Base-by-base conservation (phyloP, 1,140 invertebrate genomes). In the Nasonia longicornis region DNA sequence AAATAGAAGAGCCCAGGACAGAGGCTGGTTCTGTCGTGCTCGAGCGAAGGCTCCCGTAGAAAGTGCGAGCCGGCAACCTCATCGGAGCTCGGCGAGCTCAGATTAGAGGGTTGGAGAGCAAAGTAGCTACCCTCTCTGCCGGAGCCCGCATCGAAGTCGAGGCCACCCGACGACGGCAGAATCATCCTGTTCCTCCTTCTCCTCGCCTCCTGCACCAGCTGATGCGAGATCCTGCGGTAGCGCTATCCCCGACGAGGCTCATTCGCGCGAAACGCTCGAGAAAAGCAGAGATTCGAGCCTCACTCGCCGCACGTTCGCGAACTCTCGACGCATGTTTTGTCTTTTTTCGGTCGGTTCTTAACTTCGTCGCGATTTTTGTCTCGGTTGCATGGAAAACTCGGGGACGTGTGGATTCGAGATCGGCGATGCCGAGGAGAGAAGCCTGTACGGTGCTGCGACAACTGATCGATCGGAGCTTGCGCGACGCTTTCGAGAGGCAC, bases 391-490 rank as follows among this genome's bases (percentile, higher is more conserved):
- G 1, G 45, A 12, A 14, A 14, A 22, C n/a, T 20, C 63, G 63
- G 20, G 2, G 11, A 48, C 22, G n/a, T 2, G 63, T 64, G 3
- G 58, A 16, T 64, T n/a, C 3, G 45, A 48, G 45, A 48, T 48
- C 45, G 45, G 45, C 14, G 16, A 26, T 26, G 8, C 0, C 64
- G 2, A 8, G 12, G 8, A 66, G 7, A 22, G 64, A 29, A 67
- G 29, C 26, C 22, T 12, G 64, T n/a, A 29, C 64, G 64, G 8
- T 67, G 64, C 64, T 10, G 64, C 26, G 29, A 31, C 35, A 71
- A 20, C 72, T 31, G 72, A 87, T 87, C 83, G 86, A 87, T 86
- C 20, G 52, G 84, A 72, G 83, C 74, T 64, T 83, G 86, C 86
- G 86, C 86, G 38, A 31, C 58, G 11, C 2, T 38, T 14, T 8